Evolutionary conservation across 2,888 invertebrate genomes (phyloP).

Genomic region (Strigamia transsilvanica): DNA sequence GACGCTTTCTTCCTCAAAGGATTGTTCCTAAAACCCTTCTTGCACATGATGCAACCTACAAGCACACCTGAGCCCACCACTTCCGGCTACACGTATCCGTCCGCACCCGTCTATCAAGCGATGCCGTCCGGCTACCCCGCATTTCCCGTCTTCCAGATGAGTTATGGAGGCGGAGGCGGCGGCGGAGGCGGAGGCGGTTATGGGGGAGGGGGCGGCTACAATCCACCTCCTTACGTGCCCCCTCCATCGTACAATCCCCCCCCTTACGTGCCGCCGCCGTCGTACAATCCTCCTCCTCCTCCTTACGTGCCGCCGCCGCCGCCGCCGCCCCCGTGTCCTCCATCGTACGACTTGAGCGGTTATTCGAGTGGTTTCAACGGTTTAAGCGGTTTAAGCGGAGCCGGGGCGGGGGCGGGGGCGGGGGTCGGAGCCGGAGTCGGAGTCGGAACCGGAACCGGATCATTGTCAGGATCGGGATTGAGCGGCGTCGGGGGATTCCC

Average conservation of each 20-base stretch:
- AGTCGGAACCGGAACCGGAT: no score
- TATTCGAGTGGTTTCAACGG: no score
- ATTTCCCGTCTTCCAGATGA: neutral
- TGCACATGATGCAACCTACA: neutral
- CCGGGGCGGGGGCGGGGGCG: no score
- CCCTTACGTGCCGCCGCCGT: neutral
- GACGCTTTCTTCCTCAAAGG: conserved; percentile 14
- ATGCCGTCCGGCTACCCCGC: conserved; percentile 13
- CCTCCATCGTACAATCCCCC: neutral
- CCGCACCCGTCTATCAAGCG: conserved; percentile 1
- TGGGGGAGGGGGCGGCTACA: neutral
- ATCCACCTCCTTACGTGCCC: neutral
- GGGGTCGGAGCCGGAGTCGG: no score
- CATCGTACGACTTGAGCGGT: neutral
- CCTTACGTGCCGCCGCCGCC: no score
- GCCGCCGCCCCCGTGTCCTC: neutral
- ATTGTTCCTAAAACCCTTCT: neutral
- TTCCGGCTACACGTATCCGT: neutral
- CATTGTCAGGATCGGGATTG: neutral
- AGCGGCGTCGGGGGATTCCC: neutral
- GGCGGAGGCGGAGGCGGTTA: neutral
- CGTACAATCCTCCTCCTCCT: neutral
- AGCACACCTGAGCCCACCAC: neutral
- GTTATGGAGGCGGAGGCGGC: neutral
- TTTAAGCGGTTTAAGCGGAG: no score